Conservation (phyloP, 2,113 vertebrate species). For the Oceanodroma tethys region DNA sequence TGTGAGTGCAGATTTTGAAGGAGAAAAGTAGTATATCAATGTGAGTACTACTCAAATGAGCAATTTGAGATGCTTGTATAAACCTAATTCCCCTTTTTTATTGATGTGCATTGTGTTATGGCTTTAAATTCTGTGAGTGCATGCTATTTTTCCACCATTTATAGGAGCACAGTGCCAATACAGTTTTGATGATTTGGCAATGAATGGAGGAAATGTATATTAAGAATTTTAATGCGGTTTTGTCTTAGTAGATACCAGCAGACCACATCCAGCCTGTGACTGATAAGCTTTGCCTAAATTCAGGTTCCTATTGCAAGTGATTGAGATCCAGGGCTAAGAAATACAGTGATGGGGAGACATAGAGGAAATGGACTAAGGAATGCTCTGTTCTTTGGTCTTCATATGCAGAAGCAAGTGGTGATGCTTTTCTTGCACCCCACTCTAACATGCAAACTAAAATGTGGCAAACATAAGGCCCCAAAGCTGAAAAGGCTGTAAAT, state of each 20-base stretch:
- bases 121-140: not conserved
- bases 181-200: not conserved
- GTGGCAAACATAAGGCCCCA: not conserved
- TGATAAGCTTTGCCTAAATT: not conserved
- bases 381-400: not conserved
- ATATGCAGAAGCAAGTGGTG: not conserved
- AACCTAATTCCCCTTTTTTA: not conserved
- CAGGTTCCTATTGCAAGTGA: not conserved
- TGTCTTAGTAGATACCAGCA: not conserved
- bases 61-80: not conserved
- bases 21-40: not conserved
- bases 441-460: not conserved
- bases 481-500: not conserved
- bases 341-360: accelerated
- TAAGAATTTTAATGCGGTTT: not conserved
- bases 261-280: not conserved
- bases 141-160: accelerated
- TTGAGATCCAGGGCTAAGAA: not conserved
- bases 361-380: not conserved
- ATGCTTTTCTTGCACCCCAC: not conserved
- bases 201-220: not conserved
- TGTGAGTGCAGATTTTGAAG: not conserved
- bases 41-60: not conserved
- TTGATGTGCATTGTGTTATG: accelerated
- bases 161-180: not conserved